Conservation (phyloP, 2,113 vertebrate genomes). For the Rhagologus leucostigma region DNA sequence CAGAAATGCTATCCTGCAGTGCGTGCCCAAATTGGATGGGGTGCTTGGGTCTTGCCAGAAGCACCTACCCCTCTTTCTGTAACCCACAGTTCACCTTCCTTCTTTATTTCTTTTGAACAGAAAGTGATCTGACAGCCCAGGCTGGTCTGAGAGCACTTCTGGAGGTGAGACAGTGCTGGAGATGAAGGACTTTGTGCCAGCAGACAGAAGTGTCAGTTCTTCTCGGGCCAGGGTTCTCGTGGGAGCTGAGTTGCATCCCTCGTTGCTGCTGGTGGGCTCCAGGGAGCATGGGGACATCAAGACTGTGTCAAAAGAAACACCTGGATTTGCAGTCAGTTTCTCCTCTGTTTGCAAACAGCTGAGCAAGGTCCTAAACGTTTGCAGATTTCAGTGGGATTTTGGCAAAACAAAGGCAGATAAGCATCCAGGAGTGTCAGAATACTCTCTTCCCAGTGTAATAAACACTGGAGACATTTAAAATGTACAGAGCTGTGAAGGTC, state of each 20-base stretch:
- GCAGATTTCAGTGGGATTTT: background rate
- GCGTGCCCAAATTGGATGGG: background rate
- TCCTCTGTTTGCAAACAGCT: background rate
- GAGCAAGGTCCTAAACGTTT: background rate
- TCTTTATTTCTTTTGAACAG: background rate
- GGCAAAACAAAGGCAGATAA: background rate
- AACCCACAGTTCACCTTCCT: background rate
- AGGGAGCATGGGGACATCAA: background rate
- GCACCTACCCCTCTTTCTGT: background rate
- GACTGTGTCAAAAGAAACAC: background rate
- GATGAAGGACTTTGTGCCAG: background rate
- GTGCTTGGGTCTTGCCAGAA: background rate
- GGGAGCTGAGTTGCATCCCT: background rate
- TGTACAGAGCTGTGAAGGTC: background rate
- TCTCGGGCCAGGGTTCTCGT: fast-evolving
- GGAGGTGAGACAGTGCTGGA: background rate
- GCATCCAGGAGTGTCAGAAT: background rate
- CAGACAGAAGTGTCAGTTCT: background rate
- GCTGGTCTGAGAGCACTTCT: background rate
- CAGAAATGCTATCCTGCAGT: background rate
- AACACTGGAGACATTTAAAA: background rate
- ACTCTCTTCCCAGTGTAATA: background rate
- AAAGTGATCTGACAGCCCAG: background rate
- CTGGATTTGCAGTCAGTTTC: background rate
- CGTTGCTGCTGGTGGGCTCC: background rate